Evolutionary conservation across 2,888 invertebrate species (phyloP).

Genomic region (Apotomis capreana): DNA sequence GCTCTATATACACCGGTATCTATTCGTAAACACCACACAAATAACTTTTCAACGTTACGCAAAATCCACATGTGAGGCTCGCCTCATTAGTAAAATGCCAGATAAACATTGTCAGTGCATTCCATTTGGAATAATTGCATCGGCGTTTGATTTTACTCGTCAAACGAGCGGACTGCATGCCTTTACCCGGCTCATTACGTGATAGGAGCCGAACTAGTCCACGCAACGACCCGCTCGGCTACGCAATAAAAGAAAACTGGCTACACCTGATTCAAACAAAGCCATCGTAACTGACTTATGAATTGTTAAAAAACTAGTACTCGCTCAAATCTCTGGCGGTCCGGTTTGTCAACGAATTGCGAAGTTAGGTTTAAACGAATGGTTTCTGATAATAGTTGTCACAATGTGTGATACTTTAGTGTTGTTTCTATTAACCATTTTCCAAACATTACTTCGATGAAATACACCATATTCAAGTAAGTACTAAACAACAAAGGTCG

Average conservation of each 20-base stretch:
- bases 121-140: background rate
- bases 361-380: too few species aligned
- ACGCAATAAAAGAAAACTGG: conserved; percentile 34
- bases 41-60: too few species aligned
- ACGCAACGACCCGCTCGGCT: conserved; percentile 27
- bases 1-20: too few species aligned
- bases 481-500: background rate
- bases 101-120: background rate
- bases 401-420: too few species aligned
- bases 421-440: too few species aligned
- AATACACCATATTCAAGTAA: too few species aligned
- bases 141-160: conserved; percentile 6
- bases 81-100: background rate
- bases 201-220: conserved; percentile 20
- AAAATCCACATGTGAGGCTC: too few species aligned
- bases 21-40: too few species aligned
- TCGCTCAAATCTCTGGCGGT: background rate
- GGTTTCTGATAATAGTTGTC: too few species aligned
- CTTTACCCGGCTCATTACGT: conserved; percentile 19
- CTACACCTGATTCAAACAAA: conserved; percentile 23
- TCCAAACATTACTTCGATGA: too few species aligned
- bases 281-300: conserved; percentile 17
- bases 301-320: conserved; percentile 3
- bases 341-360: too few species aligned
- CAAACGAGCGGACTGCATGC: conserved; percentile 7